Percentiles rank a stretch among this genome's conserved stretches.
phyloP scores from a whole-genome alignment of 2,113 vertebrate species.

The Charina bottae region DNA sequence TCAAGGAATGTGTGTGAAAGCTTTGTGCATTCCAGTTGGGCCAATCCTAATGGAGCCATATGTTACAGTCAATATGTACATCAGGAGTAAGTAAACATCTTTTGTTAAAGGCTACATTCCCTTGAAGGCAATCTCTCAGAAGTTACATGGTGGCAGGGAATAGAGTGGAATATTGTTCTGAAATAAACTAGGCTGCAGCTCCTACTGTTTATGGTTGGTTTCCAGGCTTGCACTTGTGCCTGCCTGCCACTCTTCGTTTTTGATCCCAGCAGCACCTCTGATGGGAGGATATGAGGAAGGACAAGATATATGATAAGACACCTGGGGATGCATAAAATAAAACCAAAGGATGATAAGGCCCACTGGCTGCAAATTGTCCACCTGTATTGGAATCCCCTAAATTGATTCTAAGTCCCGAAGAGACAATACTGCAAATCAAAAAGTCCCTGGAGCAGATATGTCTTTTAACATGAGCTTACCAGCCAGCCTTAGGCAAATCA shows the following conservation, averaged over 20 bases:
- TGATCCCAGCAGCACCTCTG: neutral
- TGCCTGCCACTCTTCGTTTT: neutral
- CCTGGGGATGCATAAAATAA: neutral
- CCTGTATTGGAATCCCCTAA: neutral
- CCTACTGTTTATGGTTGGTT: too few species aligned
- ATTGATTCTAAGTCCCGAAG: neutral
- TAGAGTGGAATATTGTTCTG: neutral
- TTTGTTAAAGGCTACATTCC: neutral
- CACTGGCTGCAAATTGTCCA: neutral
- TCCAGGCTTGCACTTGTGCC: neutral
- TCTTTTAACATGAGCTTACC: neutral
- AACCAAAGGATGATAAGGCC: neutral
- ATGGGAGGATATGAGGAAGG: neutral
- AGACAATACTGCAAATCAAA: neutral
- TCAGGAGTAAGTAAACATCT: neutral
- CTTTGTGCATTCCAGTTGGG: neutral
- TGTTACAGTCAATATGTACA: neutral
- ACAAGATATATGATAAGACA: neutral
- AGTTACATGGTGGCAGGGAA: neutral
- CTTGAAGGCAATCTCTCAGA: neutral
- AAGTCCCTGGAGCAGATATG: neutral
- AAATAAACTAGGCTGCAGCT: neutral
- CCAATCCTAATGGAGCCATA: neutral
- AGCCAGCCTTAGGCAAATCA: neutral
- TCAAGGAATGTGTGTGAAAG: neutral